A percentile compares a stretch with the other conserved stretches of the same genome.
Conservation (phyloP, 2,113 vertebrate species). For the Bombycilla garrulus region DNA sequence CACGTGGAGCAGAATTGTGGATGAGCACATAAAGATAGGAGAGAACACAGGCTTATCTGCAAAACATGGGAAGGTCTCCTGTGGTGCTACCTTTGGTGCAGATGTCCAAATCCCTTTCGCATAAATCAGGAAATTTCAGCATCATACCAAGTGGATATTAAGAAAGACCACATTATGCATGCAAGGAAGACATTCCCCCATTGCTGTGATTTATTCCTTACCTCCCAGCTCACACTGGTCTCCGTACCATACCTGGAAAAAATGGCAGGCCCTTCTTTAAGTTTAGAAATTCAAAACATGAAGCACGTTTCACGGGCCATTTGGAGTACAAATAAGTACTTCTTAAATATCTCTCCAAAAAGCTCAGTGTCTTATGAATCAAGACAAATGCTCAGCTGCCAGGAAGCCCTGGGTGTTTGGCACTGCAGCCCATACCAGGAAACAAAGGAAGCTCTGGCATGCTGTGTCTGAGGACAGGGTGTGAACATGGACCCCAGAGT, state of each 20-base stretch:
- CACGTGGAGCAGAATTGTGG: accelerated
- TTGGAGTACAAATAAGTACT: not conserved
- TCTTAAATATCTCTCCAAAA: not conserved
- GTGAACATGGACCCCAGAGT: not conserved
- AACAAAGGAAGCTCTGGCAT: no score
- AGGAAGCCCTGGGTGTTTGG: not conserved
- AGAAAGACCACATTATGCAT: not conserved
- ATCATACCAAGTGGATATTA: not conserved
- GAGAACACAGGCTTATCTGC: not conserved
- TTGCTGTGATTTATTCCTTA: not conserved
- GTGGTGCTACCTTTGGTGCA: not conserved
- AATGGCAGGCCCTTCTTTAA: not conserved
- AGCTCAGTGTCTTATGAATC: not conserved
- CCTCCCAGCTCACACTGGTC: not conserved
- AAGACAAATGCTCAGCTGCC: not conserved
- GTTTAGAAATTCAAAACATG: not conserved
- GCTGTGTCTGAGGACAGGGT: no score
- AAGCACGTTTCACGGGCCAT: not conserved
- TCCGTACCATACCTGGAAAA: not conserved
- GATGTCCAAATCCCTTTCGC: not conserved
- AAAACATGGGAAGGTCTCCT: not conserved
- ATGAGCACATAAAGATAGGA: not conserved
- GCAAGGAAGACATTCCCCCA: not conserved
- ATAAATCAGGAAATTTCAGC: not conserved
- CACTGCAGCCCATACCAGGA: not conserved